Conservation (phyloP, 2,113 vertebrate genomes). For the human region DNA sequence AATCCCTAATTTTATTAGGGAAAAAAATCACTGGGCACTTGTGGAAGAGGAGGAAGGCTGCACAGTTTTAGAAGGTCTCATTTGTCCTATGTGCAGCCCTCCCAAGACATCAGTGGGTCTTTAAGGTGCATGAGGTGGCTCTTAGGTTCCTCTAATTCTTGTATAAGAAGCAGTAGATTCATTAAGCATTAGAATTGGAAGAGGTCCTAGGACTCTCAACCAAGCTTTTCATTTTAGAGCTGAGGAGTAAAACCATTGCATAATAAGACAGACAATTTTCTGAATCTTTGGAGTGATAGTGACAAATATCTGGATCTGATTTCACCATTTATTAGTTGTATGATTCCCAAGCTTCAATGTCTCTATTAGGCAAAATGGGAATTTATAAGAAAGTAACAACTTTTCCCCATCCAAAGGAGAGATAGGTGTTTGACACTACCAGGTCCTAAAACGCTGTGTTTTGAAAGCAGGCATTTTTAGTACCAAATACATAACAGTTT, state of each 20-base stretch:
- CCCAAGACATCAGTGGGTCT: background rate
- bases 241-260: background rate
- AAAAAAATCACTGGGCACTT: background rate
- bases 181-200: background rate
- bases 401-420: background rate
- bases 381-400: background rate
- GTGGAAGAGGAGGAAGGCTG: background rate
- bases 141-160: background rate
- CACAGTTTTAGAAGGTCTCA: background rate
- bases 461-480: background rate
- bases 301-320: background rate
- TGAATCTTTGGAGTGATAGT: background rate
- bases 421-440: background rate
- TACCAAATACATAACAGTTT: background rate
- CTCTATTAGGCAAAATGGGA: background rate
- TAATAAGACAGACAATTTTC: background rate
- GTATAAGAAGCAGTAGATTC: background rate
- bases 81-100: too few relatives aligned
- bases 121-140: background rate
- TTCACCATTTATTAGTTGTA: background rate
- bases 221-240: background rate
- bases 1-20: background rate
- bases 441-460: background rate
- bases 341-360: background rate
- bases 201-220: background rate